phyloP scores from a whole-genome alignment of 1,140 invertebrate genomes.

The Apis cerana region DNA sequence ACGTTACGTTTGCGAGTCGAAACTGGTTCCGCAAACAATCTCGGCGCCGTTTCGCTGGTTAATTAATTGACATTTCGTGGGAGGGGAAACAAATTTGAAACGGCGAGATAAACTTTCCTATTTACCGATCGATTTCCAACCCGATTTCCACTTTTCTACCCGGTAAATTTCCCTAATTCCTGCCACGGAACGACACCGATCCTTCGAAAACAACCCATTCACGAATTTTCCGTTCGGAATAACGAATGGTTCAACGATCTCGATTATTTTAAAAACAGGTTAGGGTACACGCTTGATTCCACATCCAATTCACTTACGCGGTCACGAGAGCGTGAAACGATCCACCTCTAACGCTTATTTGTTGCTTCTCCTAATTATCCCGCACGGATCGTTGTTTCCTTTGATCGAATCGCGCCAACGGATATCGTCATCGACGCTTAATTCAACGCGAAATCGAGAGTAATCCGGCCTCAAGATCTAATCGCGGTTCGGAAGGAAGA shows the following conservation, averaged over 20 bases:
- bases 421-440: not conserved
- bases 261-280: not conserved
- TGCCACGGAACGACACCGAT: too few species aligned
- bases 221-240: not conserved
- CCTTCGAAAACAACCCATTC: not conserved
- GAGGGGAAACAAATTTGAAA: not conserved
- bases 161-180: not conserved
- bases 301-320: conserved; percentile 24
- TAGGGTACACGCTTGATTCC: not conserved
- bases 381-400: not conserved
- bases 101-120: not conserved
- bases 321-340: conserved; percentile 9
- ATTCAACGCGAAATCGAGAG: not conserved
- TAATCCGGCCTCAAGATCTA: not conserved
- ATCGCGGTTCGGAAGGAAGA: not conserved
- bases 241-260: not conserved
- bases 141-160: not conserved
- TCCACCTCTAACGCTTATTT: conserved; percentile 21
- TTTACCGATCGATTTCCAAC: not conserved
- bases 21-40: not conserved
- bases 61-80: conserved; percentile 16
- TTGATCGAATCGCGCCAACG: not conserved
- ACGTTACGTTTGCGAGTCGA: not conserved
- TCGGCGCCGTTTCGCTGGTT: not conserved
- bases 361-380: conserved; percentile 28